These are phyloP conservation scores for Aphelocoma californica DNA, from an alignment of 2,797 vertebrate genomes.

Conservation along the genomic window DNA sequence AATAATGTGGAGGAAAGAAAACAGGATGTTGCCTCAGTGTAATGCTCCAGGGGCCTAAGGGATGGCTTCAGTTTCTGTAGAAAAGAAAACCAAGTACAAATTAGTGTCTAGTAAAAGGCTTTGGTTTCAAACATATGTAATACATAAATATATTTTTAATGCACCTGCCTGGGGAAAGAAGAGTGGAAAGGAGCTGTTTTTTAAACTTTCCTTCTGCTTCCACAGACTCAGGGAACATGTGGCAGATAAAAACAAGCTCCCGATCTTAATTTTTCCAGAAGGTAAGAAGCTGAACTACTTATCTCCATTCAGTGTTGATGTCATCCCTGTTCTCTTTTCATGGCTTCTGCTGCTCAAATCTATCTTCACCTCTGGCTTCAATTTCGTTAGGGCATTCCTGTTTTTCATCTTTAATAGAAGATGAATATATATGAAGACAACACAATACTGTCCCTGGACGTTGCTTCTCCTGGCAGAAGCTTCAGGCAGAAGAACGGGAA, in stretches of 20 bases:
- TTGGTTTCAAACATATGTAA: neutral
- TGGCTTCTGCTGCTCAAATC: neutral
- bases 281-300: constrained; percentile 75
- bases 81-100: neutral
- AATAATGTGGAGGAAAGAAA: neutral
- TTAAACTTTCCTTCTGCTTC: constrained; percentile 35
- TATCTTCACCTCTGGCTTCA: neutral
- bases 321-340: neutral
- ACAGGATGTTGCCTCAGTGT: neutral
- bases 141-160: neutral
- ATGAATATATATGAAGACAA: neutral
- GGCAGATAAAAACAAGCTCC: constrained; percentile 87
- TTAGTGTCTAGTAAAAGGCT: neutral
- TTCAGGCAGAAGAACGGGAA: neutral
- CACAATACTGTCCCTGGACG: neutral
- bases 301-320: neutral
- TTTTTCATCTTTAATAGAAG: neutral
- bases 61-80: neutral
- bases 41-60: neutral
- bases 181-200: neutral
- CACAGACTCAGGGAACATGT: constrained; percentile 87
- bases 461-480: neutral
- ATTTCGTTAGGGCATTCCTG: neutral
- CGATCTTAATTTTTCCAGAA: constrained; percentile 97
- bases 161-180: neutral